Evolutionary conservation across 1,140 invertebrate species (phyloP).

Genomic region (Acromyrmex charruanus): DNA sequence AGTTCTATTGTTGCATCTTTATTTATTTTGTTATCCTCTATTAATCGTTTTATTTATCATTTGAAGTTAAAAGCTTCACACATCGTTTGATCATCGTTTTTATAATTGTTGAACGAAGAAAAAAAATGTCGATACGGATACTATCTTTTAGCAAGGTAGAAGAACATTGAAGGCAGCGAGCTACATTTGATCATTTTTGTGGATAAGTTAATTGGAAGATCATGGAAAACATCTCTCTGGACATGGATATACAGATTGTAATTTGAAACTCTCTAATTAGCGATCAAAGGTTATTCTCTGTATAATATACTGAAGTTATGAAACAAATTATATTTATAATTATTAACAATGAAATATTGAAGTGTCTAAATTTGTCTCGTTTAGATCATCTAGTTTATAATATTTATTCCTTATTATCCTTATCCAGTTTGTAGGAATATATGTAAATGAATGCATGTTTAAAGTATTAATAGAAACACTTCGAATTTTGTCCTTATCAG

Average conservation of each 20-base stretch:
- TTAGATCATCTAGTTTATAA: not conserved
- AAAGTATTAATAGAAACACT: conserved; percentile 17
- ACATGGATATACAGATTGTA: conserved; percentile 40
- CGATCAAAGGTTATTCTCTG: conserved; percentile 76
- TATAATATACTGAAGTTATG: conserved; percentile 81
- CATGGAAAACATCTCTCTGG: conserved; percentile 56
- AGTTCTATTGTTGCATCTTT: conserved; percentile 51
- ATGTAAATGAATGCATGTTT: not conserved
- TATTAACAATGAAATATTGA: conserved; percentile 77
- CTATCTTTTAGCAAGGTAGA: conserved; percentile 40
- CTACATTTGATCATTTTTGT: conserved; percentile 45
- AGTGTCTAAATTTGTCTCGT: conserved; percentile 61
- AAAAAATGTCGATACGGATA: conserved; percentile 22
- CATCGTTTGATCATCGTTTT: conserved; percentile 60
- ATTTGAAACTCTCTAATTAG: conserved; percentile 55
- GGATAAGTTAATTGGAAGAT: conserved; percentile 56
- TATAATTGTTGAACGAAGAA: conserved; percentile 48
- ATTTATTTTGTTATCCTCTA: conserved; percentile 47
- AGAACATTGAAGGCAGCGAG: conserved; percentile 22
- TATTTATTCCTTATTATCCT: not conserved
- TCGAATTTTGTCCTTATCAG: not conserved
- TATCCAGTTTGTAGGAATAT: not conserved
- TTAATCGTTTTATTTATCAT: conserved; percentile 47
- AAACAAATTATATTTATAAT: conserved; percentile 83
- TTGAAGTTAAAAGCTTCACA: conserved; percentile 29